Base-by-base conservation (phyloP, 2,113 vertebrate species). In the Ptychochromis oligacanthus region DNA sequence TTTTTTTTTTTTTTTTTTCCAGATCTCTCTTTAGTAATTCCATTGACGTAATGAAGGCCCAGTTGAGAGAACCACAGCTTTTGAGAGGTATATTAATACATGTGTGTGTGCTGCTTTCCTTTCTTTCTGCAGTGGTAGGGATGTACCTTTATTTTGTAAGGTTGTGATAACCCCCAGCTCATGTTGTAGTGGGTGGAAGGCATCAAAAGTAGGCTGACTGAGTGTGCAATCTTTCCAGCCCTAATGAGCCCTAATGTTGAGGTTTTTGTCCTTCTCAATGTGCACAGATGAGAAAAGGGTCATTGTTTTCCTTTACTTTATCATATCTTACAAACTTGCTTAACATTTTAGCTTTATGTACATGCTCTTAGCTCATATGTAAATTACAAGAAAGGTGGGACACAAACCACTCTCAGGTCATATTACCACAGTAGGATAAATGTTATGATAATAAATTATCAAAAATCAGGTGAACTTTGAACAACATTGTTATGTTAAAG, bases 401-500 rank as follows among this genome's bases (percentile, higher is more conserved):
- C 22, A 70, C 15, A 72, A 52, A 72, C 26, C 8, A 52, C 11
- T 14, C 46, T 52, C 18, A 2, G 1, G 4, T 8, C 52, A 17
- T 31, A 12, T 72, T 72, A 72, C 13, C 10, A 15, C 43, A 46
- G 6, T 6, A 46, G 26, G 17, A 31, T 49, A 72, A 72, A 72
- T 72, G 26, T 52, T 52, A 18, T n/a, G n/a, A 36, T 36, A 36
- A n/a, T 72, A 72, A 72, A 52, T 60, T 43, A 64, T 15, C 17
- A 14, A 3, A 59, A 31, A 34, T 62, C 15, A 9, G 13, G 6
- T 7, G 17, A 13, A 36, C 49, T 79, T 77, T 46, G 74, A 84
- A 55, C 57, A 85, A 36, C 26, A 62, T 18, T 79, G 59, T 60
- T 34, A 55, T 17, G 43, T 78, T 82, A 82, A 86, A 87, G 18